Percentiles rank a stretch among this genome's conserved stretches.
Evolutionary conservation across 2,113 vertebrate genomes (phyloP).

Genomic region (Strix aluco): DNA sequence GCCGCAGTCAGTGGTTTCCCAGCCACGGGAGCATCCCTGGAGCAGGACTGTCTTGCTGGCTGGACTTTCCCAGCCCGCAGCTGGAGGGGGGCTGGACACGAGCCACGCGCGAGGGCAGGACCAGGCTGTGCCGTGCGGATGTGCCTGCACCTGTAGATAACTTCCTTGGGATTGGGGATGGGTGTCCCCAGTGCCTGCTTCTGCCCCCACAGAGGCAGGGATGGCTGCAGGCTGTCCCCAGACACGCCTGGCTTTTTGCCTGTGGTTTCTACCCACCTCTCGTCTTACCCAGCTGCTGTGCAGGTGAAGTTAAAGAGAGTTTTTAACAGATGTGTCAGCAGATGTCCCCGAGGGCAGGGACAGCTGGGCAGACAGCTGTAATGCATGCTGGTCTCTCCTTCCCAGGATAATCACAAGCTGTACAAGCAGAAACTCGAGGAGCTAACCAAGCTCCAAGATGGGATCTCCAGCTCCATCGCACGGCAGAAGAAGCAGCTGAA

Average conservation of each 20-base stretch:
- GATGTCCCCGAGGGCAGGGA: neutral
- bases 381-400: fast-evolving
- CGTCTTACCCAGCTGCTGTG: neutral
- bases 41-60: fast-evolving
- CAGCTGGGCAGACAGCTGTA: neutral
- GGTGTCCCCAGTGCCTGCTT: fast-evolving
- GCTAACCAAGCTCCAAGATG: slow-evolving; percentile 87
- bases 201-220: neutral
- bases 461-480: slow-evolving; percentile 80
- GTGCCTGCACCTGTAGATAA: no score
- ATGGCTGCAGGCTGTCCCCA: neutral
- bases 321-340: neutral
- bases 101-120: neutral
- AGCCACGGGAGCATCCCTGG: fast-evolving
- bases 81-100: fast-evolving
- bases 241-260: neutral
- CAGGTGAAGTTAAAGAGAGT: neutral
- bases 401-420: slow-evolving; percentile 85
- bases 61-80: neutral
- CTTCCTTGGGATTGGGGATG: neutral
- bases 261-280: neutral
- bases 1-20: neutral
- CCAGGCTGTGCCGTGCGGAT: neutral
- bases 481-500: slow-evolving; percentile 83
- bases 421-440: slow-evolving; percentile 92